Percentiles rank a stretch among this genome's conserved stretches.
phyloP scores from a whole-genome alignment of 2,888 invertebrate genomes.

The Thymelicus lineola region DNA sequence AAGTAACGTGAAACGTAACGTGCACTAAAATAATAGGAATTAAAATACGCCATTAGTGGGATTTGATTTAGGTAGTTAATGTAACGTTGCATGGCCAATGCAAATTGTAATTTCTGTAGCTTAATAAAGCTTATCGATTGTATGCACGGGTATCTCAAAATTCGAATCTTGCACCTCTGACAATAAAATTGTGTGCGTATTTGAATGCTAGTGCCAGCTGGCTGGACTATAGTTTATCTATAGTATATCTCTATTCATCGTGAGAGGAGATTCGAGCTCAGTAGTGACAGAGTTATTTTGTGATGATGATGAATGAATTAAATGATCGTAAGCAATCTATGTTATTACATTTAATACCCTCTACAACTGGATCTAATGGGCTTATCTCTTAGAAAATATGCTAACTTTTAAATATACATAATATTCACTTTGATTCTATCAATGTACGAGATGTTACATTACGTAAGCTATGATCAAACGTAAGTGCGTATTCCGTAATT shows the following conservation, averaged over 20 bases:
- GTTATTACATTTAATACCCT: background rate
- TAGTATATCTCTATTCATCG: too few species aligned
- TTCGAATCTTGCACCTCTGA: too few species aligned
- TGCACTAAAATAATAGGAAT: constrained; percentile 10
- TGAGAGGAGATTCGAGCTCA: too few species aligned
- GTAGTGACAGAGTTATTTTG: too few species aligned
- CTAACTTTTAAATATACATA: constrained; percentile 22
- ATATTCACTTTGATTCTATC: constrained; percentile 32
- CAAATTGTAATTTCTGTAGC: too few species aligned
- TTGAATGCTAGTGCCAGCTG: too few species aligned
- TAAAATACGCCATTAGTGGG: constrained; percentile 1
- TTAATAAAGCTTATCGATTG: too few species aligned
- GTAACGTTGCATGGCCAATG: too few species aligned
- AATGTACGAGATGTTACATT: constrained; percentile 25
- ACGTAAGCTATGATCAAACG: constrained; percentile 32
- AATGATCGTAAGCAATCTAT: constrained; percentile 29
- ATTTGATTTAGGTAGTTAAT: background rate
- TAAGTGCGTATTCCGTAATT: constrained; percentile 38
- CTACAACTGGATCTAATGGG: constrained; percentile 9
- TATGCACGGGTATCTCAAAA: too few species aligned
- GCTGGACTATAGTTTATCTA: too few species aligned
- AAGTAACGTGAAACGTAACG: background rate
- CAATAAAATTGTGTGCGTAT: too few species aligned
- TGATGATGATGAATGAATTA: too few species aligned
- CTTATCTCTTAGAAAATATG: constrained; percentile 20